Evolutionary conservation across 1,140 invertebrate genomes (phyloP).

Genomic region (Drosophila ironensis): DNA sequence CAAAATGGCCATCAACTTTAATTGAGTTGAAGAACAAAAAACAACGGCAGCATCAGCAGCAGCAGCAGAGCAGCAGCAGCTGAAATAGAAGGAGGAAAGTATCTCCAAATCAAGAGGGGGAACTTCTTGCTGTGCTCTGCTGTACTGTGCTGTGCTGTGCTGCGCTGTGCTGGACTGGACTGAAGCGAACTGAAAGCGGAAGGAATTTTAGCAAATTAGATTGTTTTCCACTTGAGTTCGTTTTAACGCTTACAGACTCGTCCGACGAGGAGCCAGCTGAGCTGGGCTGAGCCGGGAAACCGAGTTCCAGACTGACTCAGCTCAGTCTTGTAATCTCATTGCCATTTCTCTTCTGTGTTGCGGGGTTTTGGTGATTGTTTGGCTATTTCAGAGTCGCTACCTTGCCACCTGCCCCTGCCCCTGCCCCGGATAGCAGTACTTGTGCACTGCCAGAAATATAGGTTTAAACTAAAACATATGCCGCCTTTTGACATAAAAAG

Average conservation of each 20-base stretch:
- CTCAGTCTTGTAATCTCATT: conserved; percentile 41
- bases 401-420: conserved; percentile 2
- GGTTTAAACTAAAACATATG: no score
- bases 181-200: conserved; percentile 43
- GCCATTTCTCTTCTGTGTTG: conserved; percentile 6
- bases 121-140: background rate
- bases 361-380: conserved; percentile 1
- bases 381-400: conserved; percentile 23
- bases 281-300: conserved; percentile 2
- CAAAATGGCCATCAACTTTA: conserved; percentile 78
- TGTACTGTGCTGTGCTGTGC: background rate
- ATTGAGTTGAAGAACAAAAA: conserved; percentile 73
- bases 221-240: conserved; percentile 82
- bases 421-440: background rate
- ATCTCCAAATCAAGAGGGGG: conserved; percentile 6
- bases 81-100: conserved; percentile 7
- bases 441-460: conserved; percentile 1
- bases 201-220: conserved; percentile 81
- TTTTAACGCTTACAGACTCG: conserved; percentile 67
- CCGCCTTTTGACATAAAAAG: no score
- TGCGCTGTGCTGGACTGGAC: background rate
- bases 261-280: conserved; percentile 16
- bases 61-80: conserved; percentile 1
- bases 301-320: conserved; percentile 15
- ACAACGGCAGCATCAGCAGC: conserved; percentile 8